These are phyloP conservation scores for Phortica okadai DNA, from an alignment of 2,888 invertebrate species.

Conservation along the genomic window DNA sequence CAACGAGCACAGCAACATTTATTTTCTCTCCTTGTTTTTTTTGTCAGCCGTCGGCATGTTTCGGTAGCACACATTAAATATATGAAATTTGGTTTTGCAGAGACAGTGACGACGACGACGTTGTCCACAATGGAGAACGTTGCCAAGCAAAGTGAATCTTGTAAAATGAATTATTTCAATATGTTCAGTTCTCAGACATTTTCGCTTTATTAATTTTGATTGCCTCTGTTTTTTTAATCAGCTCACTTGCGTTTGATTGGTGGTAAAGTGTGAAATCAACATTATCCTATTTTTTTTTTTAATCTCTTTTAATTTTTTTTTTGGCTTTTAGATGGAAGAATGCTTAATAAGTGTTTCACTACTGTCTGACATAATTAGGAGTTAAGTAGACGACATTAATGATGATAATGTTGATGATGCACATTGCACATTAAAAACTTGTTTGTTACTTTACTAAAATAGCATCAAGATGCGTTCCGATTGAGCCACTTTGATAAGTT, in stretches of 20 bases:
- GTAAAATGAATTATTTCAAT: background rate
- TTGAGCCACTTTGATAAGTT: slow-evolving; percentile 17
- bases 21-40: too few relatives aligned
- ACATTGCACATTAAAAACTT: background rate
- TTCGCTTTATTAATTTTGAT: slow-evolving; percentile 25
- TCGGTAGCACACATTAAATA: background rate
- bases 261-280: background rate
- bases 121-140: background rate
- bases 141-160: background rate
- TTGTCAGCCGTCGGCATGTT: background rate
- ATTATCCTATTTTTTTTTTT: slow-evolving; percentile 12
- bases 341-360: background rate
- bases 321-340: background rate
- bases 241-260: slow-evolving; percentile 37
- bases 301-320: background rate
- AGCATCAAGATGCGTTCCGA: background rate
- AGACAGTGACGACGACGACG: background rate
- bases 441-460: slow-evolving; percentile 1
- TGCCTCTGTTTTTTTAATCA: slow-evolving; percentile 40
- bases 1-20: background rate
- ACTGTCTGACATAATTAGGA: slow-evolving; percentile 26
- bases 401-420: too few relatives aligned
- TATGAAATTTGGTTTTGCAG: background rate
- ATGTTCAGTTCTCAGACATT: background rate
- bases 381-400: slow-evolving; percentile 4